Percentiles rank a stretch among this genome's conserved stretches.
phyloP scores from a whole-genome alignment of 2,888 invertebrate genomes.

The Sinodicranocentrus sp. region DNA sequence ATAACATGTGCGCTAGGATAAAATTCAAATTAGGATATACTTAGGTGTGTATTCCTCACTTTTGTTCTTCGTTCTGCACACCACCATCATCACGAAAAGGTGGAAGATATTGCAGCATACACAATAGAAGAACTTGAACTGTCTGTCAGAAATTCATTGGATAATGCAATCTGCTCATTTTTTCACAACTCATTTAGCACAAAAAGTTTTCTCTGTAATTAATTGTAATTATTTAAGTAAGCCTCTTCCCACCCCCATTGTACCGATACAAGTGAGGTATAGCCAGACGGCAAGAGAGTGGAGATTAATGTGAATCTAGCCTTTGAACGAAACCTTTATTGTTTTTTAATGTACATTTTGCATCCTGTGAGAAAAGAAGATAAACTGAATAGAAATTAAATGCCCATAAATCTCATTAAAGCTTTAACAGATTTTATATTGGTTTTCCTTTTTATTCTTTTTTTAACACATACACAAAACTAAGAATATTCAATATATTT shows the following conservation, averaged over 20 bases:
- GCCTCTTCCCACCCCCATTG: slow-evolving; percentile 53
- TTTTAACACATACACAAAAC: background rate
- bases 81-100: slow-evolving; percentile 50
- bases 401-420: slow-evolving; percentile 50
- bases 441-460: slow-evolving; percentile 11
- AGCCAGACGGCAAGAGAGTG: background rate
- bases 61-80: too few relatives aligned
- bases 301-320: background rate
- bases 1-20: too few relatives aligned
- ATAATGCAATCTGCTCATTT: slow-evolving; percentile 31
- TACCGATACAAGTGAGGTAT: background rate
- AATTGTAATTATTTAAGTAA: slow-evolving; percentile 64
- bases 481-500: background rate
- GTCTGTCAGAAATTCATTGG: slow-evolving; percentile 56
- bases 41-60: too few relatives aligned
- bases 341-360: background rate
- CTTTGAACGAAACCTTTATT: slow-evolving; percentile 31
- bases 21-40: too few relatives aligned
- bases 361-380: slow-evolving; percentile 39
- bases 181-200: slow-evolving; percentile 67
- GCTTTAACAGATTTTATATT: slow-evolving; percentile 2
- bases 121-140: slow-evolving; percentile 52
- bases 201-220: slow-evolving; percentile 61
- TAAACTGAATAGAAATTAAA: slow-evolving; percentile 40
- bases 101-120: slow-evolving; percentile 25